These are phyloP conservation scores for Amiota minor DNA, from an alignment of 2,888 invertebrate genomes.

Conservation along the genomic window DNA sequence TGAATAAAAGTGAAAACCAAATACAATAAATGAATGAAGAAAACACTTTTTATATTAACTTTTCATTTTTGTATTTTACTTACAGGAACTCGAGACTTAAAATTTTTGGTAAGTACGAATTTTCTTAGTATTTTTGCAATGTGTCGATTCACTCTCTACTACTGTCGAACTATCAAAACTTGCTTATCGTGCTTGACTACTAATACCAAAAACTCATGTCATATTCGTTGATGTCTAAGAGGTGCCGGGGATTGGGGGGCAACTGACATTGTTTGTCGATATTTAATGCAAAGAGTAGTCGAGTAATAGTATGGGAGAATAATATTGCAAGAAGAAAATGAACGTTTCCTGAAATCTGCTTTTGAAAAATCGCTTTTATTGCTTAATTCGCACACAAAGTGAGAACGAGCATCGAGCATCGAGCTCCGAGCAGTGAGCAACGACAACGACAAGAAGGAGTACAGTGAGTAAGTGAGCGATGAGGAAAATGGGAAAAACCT, in stretches of 20 bases:
- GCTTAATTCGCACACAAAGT: constrained; percentile 46
- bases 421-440: constrained; percentile 21
- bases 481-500: not conserved
- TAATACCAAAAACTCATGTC: too few relatives aligned
- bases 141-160: too few relatives aligned
- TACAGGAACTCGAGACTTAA: too few relatives aligned
- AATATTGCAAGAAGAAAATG: not conserved
- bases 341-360: constrained; percentile 47
- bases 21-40: too few relatives aligned
- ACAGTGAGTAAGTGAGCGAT: constrained; percentile 36
- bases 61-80: too few relatives aligned
- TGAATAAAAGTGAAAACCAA: too few relatives aligned
- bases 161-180: constrained; percentile 22
- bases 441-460: constrained; percentile 14
- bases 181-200: constrained; percentile 1
- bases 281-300: not conserved
- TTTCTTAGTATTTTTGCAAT: too few relatives aligned
- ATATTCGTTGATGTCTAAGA: too few relatives aligned
- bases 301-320: not conserved
- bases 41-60: too few relatives aligned
- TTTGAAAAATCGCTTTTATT: constrained; percentile 48
- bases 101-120: too few relatives aligned
- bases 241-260: not conserved
- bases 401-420: too few relatives aligned
- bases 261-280: not conserved